Evolutionary conservation across 2,113 vertebrate genomes (phyloP).

Genomic region (Anarhynchus alexandrinus): DNA sequence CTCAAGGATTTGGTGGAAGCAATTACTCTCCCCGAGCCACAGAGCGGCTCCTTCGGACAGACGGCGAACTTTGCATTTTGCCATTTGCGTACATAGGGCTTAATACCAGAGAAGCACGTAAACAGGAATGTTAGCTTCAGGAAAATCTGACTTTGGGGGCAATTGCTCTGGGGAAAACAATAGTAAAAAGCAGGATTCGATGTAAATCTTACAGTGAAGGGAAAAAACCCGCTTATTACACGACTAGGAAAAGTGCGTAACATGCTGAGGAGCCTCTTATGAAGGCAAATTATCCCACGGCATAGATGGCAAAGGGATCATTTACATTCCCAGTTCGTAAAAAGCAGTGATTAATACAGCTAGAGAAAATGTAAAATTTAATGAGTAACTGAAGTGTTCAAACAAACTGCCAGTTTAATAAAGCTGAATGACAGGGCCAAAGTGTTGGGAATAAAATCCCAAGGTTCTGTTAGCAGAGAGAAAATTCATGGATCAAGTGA

Average conservation of each 20-base stretch:
- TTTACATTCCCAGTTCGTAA: constrained; percentile 19
- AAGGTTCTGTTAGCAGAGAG: background rate
- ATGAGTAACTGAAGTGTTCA: constrained; percentile 40
- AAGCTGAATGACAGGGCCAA: background rate
- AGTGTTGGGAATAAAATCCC: constrained; percentile 18
- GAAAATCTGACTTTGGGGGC: background rate
- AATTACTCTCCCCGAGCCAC: background rate
- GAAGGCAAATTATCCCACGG: background rate
- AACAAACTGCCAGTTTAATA: constrained; percentile 28
- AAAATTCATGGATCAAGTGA: background rate
- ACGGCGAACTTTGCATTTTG: background rate
- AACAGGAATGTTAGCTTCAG: background rate
- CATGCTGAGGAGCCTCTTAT: background rate
- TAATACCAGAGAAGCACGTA: background rate
- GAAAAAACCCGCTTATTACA: background rate
- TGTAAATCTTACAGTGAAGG: background rate
- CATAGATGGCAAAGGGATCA: background rate
- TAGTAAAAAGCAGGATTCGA: background rate
- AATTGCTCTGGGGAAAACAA: background rate
- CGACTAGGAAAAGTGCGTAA: background rate
- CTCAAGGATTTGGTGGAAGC: background rate
- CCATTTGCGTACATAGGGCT: background rate
- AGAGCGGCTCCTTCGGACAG: background rate
- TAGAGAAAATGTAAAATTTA: constrained; percentile 40
- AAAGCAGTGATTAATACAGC: constrained; percentile 33